A percentile compares a stretch with the other conserved stretches of the same genome.
Conservation (phyloP, 2,797 vertebrate species). For the Sebastes kiyomatsui region DNA sequence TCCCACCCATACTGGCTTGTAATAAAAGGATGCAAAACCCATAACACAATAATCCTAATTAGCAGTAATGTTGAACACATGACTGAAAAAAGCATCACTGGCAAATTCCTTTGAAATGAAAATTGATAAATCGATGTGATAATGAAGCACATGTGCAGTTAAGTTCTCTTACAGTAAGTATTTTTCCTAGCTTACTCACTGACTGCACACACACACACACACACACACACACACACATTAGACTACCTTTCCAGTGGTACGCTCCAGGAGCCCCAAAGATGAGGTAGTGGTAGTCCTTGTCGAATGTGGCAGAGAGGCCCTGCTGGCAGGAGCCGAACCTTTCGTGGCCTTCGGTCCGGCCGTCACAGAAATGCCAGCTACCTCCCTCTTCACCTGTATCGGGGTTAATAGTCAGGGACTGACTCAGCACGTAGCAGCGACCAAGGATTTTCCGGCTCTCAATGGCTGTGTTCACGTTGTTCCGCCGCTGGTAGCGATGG, state of each 20-base stretch:
- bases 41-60: neutral
- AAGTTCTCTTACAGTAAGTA: neutral
- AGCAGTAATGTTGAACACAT: neutral
- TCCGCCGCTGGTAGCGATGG: slow-evolving; percentile 92
- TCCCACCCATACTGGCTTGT: neutral
- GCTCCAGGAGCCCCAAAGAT: slow-evolving; percentile 96
- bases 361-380: slow-evolving; percentile 90
- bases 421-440: slow-evolving; percentile 91
- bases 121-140: neutral
- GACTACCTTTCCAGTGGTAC: slow-evolving; percentile 98
- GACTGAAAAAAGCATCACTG: neutral
- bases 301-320: slow-evolving; percentile 93
- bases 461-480: slow-evolving; percentile 73
- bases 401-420: slow-evolving; percentile 85
- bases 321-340: slow-evolving; percentile 97
- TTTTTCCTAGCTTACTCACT: neutral
- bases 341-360: slow-evolving; percentile 88
- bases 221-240: neutral
- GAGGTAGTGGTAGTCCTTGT: slow-evolving; percentile 91
- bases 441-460: slow-evolving; percentile 92
- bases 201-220: neutral
- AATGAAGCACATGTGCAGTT: neutral
- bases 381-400: slow-evolving; percentile 82
- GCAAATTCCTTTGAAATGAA: neutral
- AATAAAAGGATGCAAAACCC: neutral